A percentile compares a stretch with the other conserved stretches of the same genome.
Conservation (phyloP, 2,113 vertebrate genomes). For the Phylloscopus trochilus region DNA sequence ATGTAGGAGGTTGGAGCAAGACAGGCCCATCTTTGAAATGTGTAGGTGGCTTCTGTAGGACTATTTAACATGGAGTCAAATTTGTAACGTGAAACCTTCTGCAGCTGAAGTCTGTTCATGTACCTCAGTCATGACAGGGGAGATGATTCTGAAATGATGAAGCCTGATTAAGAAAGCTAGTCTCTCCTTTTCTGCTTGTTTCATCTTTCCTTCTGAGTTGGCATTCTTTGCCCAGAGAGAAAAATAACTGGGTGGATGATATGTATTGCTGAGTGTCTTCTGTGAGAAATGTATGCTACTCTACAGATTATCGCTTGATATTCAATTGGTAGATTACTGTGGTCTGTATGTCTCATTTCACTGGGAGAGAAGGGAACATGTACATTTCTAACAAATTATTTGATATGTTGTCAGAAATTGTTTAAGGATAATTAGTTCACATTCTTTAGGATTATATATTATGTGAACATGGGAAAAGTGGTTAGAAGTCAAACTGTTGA, state of each 20-base stretch:
- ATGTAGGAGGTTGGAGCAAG: not conserved
- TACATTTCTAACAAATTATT: not conserved
- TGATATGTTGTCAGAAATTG: not conserved
- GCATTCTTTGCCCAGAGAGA: not conserved
- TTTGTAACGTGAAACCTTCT: not conserved
- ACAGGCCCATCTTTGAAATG: not conserved
- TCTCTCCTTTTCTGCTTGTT: not conserved
- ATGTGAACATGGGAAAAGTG: not conserved
- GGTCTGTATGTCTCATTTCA: not conserved
- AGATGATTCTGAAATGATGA: not conserved
- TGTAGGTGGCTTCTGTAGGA: not conserved
- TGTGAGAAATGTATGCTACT: not conserved
- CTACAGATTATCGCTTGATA: not conserved
- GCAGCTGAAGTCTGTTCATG: not conserved
- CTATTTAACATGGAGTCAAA: not conserved
- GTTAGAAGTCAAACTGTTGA: not conserved
- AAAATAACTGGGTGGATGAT: not conserved
- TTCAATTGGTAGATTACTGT: fast-evolving
- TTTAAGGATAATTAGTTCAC: not conserved
- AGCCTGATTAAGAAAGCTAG: not conserved
- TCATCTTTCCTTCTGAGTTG: not conserved
- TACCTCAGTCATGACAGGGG: not conserved
- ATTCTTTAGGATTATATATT: not conserved
- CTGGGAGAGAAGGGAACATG: not conserved
- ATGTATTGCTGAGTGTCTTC: not conserved